phyloP scores from a whole-genome alignment of 2,888 invertebrate species.

The Agapostemon virescens region DNA sequence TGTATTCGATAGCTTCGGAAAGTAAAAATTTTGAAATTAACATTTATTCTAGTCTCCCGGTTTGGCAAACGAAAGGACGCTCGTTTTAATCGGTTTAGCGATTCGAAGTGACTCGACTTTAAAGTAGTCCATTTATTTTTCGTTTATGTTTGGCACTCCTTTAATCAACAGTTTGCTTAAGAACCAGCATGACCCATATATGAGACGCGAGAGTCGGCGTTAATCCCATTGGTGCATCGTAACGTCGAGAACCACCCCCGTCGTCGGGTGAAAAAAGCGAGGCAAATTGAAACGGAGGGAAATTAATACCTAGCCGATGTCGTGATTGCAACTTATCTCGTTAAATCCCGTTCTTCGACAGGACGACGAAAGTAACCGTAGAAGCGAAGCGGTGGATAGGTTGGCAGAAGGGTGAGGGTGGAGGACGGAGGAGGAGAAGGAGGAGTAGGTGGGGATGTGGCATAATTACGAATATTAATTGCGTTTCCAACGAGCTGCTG shows the following conservation, averaged over 20 bases:
- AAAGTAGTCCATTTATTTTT: background rate
- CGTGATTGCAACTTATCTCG: conserved; percentile 71
- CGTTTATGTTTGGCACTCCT: background rate
- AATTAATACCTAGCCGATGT: conserved; percentile 56
- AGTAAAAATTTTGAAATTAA: too few relatives aligned
- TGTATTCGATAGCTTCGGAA: too few relatives aligned
- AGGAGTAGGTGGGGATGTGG: conserved; percentile 66
- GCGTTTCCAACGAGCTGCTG: conserved; percentile 75
- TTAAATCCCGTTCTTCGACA: conserved; percentile 69
- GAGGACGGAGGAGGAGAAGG: conserved; percentile 21
- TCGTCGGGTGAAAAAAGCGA: background rate
- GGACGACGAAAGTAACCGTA: conserved; percentile 57
- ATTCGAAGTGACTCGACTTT: too few relatives aligned
- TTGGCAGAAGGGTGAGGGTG: conserved; percentile 19
- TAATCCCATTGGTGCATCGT: conserved; percentile 31
- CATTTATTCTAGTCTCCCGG: too few relatives aligned
- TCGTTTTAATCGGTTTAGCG: too few relatives aligned
- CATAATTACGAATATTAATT: conserved; percentile 80
- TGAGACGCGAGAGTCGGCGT: background rate
- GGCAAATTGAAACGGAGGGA: conserved; percentile 28
- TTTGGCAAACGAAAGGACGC: too few relatives aligned
- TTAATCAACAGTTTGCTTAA: background rate
- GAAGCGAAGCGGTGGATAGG: conserved; percentile 44
- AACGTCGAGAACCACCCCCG: background rate
- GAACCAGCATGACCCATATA: background rate